Evolutionary conservation across 2,113 vertebrate genomes (phyloP).

Genomic region (Tetrao urogallus): DNA sequence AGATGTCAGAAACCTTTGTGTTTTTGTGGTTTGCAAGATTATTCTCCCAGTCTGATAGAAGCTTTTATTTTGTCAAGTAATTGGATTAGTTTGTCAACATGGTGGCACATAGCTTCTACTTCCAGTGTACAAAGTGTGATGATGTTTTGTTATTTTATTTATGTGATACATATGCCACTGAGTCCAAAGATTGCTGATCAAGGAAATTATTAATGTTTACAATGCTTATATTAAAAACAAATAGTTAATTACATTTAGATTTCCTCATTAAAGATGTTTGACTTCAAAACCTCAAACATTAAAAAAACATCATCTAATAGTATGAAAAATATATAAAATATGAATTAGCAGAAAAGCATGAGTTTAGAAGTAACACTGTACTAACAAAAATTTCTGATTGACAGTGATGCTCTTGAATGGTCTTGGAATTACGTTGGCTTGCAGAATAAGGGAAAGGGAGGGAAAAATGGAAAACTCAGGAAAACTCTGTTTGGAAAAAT

Average conservation of each 20-base stretch:
- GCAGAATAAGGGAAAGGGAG: background rate
- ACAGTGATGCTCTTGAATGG: background rate
- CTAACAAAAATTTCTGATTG: background rate
- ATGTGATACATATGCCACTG: background rate
- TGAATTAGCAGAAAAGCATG: background rate
- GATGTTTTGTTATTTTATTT: background rate
- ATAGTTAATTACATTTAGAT: background rate
- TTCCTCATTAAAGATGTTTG: background rate
- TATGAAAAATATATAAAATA: background rate
- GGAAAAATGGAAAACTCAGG: rapidly evolving
- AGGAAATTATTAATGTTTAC: background rate
- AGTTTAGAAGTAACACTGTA: background rate
- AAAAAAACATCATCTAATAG: background rate
- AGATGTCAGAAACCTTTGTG: background rate
- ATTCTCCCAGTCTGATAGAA: background rate
- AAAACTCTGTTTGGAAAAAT: background rate
- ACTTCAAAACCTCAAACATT: background rate
- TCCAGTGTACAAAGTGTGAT: background rate
- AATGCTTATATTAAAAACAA: background rate
- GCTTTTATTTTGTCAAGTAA: background rate
- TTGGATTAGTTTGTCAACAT: background rate
- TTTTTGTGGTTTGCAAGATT: background rate
- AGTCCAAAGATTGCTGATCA: background rate
- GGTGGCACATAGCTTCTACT: background rate
- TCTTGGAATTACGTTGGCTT: background rate